Evolutionary conservation across 2,113 vertebrate species (phyloP).

Genomic region (Callocephalon fimbriatum): DNA sequence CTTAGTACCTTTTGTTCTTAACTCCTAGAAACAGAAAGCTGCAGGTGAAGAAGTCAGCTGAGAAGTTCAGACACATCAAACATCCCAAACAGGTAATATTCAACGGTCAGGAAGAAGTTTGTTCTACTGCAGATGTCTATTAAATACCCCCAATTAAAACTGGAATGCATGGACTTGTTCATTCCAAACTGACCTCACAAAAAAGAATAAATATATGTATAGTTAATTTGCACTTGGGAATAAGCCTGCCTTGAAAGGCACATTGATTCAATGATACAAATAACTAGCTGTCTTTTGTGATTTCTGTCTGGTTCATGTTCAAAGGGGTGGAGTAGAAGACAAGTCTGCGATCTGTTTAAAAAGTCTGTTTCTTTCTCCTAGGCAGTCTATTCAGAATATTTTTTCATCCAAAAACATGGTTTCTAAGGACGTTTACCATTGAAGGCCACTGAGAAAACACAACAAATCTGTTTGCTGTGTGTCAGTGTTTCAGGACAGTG

Average conservation of each 20-base stretch:
- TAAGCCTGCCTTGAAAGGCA: neutral
- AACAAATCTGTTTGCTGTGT: conserved; percentile 17
- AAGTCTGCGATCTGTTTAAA: neutral
- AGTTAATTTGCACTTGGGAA: neutral
- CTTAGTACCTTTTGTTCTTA: neutral
- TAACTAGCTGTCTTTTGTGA: neutral
- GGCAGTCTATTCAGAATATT: conserved; percentile 27
- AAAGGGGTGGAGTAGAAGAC: conserved; percentile 7
- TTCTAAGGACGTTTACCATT: conserved; percentile 36
- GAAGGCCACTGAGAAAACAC: conserved; percentile 6
- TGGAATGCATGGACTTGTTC: neutral
- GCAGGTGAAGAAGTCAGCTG: neutral
- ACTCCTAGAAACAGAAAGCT: neutral
- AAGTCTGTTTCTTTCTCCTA: conserved; percentile 26
- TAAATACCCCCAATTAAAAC: neutral
- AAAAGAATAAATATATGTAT: neutral
- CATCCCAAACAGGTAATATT: neutral
- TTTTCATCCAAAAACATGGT: conserved; percentile 40
- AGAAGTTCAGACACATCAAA: neutral
- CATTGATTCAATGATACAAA: neutral
- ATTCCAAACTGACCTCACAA: neutral
- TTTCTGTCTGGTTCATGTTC: conserved; percentile 43
- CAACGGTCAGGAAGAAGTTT: neutral
- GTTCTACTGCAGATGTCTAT: neutral
- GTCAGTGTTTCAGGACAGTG: neutral